A percentile compares a stretch with the other conserved stretches of the same genome.
These are phyloP conservation scores for Leptoteleia sp. DNA, from an alignment of 1,140 invertebrate species.

Conservation along the genomic window DNA sequence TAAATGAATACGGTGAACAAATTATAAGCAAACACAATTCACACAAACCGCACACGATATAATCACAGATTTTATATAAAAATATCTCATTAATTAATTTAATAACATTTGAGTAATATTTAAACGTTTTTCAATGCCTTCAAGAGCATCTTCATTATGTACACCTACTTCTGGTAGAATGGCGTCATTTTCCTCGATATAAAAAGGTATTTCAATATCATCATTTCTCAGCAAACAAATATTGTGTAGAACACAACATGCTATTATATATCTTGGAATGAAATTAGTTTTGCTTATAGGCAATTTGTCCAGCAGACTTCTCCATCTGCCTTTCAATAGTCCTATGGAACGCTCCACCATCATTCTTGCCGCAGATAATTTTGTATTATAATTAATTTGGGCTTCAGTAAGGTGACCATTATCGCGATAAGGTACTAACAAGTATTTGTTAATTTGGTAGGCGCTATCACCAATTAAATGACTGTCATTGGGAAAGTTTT, in stretches of 20 bases:
- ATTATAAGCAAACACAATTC: no score
- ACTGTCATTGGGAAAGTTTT: neutral
- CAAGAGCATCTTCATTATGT: no score
- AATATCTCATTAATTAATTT: no score
- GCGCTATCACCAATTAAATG: neutral
- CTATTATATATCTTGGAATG: neutral
- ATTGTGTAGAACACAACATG: neutral
- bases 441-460: neutral
- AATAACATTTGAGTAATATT: no score
- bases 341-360: neutral
- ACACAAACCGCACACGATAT: no score
- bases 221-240: neutral
- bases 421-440: neutral
- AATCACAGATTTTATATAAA: no score
- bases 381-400: constrained; percentile 1
- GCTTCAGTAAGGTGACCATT: neutral
- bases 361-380: neutral
- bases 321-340: neutral
- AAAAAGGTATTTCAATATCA: neutral
- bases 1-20: no score
- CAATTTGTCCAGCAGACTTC: neutral
- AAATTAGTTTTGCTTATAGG: neutral
- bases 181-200: neutral
- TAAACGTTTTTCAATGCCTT: no score
- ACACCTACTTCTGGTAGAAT: neutral